Evolutionary conservation across 2,888 invertebrate genomes (phyloP), one percentile per base, ranked within the genome.

Genomic region (Eretmocerus hayati): DNA sequence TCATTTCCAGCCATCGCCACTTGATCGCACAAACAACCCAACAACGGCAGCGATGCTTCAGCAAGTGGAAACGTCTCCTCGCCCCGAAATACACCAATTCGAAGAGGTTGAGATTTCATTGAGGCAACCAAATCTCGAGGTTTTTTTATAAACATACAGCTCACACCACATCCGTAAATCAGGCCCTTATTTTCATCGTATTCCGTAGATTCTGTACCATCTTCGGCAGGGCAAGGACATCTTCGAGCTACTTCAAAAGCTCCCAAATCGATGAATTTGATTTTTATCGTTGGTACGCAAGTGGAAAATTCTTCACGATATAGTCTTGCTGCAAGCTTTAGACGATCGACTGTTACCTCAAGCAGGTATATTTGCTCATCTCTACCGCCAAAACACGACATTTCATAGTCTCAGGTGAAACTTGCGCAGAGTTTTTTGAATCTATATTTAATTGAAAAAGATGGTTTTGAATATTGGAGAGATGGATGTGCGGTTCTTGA

Each of bases 41-140:
- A 57, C 26, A 71, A 45, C 3, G 58, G 56, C 4, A 69, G 46
- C 30, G 62, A 56, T 15, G 63, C 57, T 47, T 70, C 64, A 9
- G 67, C 70, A n/a, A 62, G 59, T 26, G 70, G 69, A 57, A 62
- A 71, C 46, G 63, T 67, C 46, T 71, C 70, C 11, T 62, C 62
- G 4, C 42, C 21, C 32, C 67, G 62, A 52, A 69, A 69, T 21
- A 70, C 57, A 3, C 68, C 67, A 44, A 69, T 59, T 52, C 56
- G 63, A 16, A 68, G 20, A 4, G 59, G 60, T 19, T 50, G 56
- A n/a, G 55, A 54, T 32, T 65, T 62, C 52, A 71, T 60, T 35
- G 57, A 60, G 3, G 47, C 55, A 1, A 69, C 62, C 45, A 71
- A 60, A 15, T 64, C 60, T 19, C 60, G 56, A 4, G 71, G 69